Conservation (phyloP, 2,113 vertebrate genomes). For the Thalassoma bifasciatum region DNA sequence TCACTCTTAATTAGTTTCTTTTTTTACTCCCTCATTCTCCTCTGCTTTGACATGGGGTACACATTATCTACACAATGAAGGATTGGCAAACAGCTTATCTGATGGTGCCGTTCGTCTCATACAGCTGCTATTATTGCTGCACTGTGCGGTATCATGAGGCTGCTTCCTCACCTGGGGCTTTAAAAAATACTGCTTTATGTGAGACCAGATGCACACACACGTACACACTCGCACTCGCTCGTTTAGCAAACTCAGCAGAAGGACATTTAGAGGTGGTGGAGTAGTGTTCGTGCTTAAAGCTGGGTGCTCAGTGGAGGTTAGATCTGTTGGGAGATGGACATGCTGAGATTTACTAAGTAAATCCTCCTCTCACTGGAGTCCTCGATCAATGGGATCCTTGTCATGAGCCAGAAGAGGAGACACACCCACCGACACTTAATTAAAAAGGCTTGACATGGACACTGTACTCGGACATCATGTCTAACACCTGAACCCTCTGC, state of each 20-base stretch:
- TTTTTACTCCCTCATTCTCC: conserved; percentile 63
- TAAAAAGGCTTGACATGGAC: conserved; percentile 66
- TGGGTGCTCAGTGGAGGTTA: conserved; percentile 48
- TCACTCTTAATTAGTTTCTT: conserved; percentile 80
- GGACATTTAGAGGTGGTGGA: conserved; percentile 72
- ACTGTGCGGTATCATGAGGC: conserved; percentile 55
- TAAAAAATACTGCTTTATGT: conserved; percentile 44
- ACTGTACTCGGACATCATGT: conserved; percentile 52
- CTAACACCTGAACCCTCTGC: conserved; percentile 38
- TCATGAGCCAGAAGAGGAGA: conserved; percentile 44
- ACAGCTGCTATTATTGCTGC: conserved; percentile 66
- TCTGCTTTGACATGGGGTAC: conserved; percentile 54
- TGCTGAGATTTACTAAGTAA: conserved; percentile 70
- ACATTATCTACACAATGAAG: conserved; percentile 70
- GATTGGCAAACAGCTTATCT: conserved; percentile 75
- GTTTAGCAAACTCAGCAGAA: conserved; percentile 68
- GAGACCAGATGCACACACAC: conserved; percentile 51
- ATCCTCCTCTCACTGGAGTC: conserved; percentile 32
- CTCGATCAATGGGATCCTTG: conserved; percentile 70
- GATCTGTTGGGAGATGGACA: conserved; percentile 70
- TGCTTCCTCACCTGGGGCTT: conserved; percentile 55
- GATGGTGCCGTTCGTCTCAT: conserved; percentile 60
- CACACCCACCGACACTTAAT: conserved; percentile 64
- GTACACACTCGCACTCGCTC: conserved; percentile 21
- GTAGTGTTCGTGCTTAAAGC: conserved; percentile 44